Base-by-base conservation (phyloP, 1,140 invertebrate genomes). In the Drosophila takahashii region DNA sequence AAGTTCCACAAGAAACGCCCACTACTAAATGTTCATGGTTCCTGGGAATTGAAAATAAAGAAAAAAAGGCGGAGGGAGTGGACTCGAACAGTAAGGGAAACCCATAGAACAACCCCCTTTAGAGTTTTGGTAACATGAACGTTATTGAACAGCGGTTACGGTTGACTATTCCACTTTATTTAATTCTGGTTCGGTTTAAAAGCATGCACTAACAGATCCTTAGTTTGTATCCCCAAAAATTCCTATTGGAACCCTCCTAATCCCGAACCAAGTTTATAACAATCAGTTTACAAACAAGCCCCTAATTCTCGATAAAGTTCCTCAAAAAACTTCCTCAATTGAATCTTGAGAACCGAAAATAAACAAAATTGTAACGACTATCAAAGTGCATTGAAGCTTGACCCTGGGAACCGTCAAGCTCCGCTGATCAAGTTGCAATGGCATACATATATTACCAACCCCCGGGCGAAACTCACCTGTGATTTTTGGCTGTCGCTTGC, bases 401-500 rank as follows among this genome's bases (percentile, higher is more conserved):
- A 80, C 84, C 47, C 52, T 89, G 84, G 79, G 84, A 87, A 89
- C 48, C 44, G 77, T 70, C 44, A 62, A 47, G 79, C 79, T 34
- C 52, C 9, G 27, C 16, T 42, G 52, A 36, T 11, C 61, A 62
- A 39, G 13, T 10, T 42, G 7, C 8, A 9, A 10, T 39, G 10
- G 11, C n/a, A n/a, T 41, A 26, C 22, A 22, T 39, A 22, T 39
- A 27, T 4, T 22, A 50, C 8, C 22, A 27, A 76, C 70, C 56
- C 52, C 44, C 27, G 39, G 44, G 10, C 34, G 26, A 11, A 57
- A 85, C 79, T 91, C 76, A 92, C 91, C 91, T 91, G 91, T 92
- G 71, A 92, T 92, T 90, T 92, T 92, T 13, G 81, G 90, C 61
- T 92, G 91, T 47, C 91, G 75, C 58, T 92, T 92, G 61, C 85